Percentiles rank a stretch among this genome's conserved stretches.
Conservation (phyloP, 2,888 invertebrate genomes). For the Drosophila antonietae region DNA sequence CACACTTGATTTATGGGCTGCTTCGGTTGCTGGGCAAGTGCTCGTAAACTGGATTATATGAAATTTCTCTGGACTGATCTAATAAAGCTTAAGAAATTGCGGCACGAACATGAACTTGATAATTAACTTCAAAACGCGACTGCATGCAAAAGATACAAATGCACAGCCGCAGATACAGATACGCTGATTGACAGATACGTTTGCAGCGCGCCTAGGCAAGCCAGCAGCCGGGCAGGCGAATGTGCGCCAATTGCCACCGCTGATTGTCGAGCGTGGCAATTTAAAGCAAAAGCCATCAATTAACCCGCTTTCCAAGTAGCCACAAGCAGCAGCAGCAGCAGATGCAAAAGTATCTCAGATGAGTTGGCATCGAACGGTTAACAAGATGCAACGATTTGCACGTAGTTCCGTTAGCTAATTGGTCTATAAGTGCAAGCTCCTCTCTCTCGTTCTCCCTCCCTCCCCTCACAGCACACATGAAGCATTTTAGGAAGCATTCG, state of each 20-base stretch:
- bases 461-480: not conserved
- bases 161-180: conserved; percentile 26
- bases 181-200: conserved; percentile 51
- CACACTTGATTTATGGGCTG: conserved; percentile 52
- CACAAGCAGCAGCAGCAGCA: conserved; percentile 5
- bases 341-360: conserved; percentile 57
- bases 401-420: conserved; percentile 80
- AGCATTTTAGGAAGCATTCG: conserved; percentile 26
- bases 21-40: conserved; percentile 20
- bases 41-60: conserved; percentile 38
- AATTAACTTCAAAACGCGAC: conserved; percentile 70
- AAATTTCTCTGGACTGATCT: conserved; percentile 63
- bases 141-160: conserved; percentile 66
- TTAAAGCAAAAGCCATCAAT: conserved; percentile 81
- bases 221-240: not conserved
- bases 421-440: conserved; percentile 47
- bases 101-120: conserved; percentile 77
- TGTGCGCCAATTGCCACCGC: conserved; percentile 40
- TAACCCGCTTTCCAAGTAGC: conserved; percentile 71
- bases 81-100: conserved; percentile 76
- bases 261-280: conserved; percentile 74
- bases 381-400: conserved; percentile 77
- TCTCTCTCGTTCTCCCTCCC: not conserved
- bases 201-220: conserved; percentile 5
- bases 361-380: conserved; percentile 60